phyloP scores from a whole-genome alignment of 2,888 invertebrate genomes.

The Tenthredo mesomela region DNA sequence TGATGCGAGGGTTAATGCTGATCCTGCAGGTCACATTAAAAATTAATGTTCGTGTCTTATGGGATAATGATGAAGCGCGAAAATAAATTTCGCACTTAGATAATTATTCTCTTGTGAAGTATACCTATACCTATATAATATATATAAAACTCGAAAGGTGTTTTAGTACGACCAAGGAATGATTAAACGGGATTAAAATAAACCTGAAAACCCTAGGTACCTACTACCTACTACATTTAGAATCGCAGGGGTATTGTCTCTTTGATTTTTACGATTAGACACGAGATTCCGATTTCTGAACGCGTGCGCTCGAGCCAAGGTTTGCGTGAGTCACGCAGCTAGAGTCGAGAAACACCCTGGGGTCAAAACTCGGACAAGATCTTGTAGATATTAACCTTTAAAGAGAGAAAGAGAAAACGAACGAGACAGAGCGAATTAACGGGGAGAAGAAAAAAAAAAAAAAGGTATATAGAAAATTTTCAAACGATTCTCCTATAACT shows the following conservation, averaged over 20 bases:
- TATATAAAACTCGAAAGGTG: neutral
- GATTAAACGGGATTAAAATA: neutral
- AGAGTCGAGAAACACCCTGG: slow-evolving; percentile 15
- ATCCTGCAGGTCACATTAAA: neutral
- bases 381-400: neutral
- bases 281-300: slow-evolving; percentile 18
- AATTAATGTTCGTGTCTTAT: neutral
- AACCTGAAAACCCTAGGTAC: neutral
- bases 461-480: neutral
- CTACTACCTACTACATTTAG: neutral
- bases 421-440: neutral
- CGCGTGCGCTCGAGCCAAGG: slow-evolving; percentile 26
- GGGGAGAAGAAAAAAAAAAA: neutral
- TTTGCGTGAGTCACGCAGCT: slow-evolving; percentile 48
- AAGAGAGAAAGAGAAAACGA: neutral
- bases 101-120: neutral
- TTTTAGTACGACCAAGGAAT: neutral
- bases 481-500: neutral
- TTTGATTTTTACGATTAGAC: slow-evolving; percentile 47
- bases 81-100: neutral
- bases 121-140: too few species aligned
- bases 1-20: neutral
- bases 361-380: slow-evolving; percentile 51
- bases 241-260: slow-evolving; percentile 25
- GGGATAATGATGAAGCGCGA: neutral